Conservation (phyloP, 1,140 invertebrate genomes). For the Zaprionus nigranus region DNA sequence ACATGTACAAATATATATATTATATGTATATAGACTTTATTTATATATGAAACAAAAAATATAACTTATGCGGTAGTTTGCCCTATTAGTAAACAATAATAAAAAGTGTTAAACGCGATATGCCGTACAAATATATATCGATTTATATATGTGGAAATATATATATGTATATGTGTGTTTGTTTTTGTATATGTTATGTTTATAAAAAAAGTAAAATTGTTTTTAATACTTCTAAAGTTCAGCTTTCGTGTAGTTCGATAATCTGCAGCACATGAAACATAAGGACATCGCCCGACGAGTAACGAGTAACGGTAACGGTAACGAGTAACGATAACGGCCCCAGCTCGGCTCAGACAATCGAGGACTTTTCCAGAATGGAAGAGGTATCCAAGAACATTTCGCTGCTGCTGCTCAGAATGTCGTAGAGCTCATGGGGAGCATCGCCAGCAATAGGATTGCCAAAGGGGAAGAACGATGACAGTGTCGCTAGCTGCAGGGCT, state of each 20-base stretch:
- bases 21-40: slow-evolving; percentile 12
- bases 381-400: slow-evolving; percentile 73
- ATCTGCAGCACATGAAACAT: not conserved
- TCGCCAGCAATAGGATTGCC: slow-evolving; percentile 75
- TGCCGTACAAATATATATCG: slow-evolving; percentile 46
- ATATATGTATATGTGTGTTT: slow-evolving; percentile 13
- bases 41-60: slow-evolving; percentile 41
- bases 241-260: slow-evolving; percentile 36
- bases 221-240: slow-evolving; percentile 76
- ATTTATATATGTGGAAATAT: slow-evolving; percentile 11
- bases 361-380: slow-evolving; percentile 82
- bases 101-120: slow-evolving; percentile 76
- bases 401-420: slow-evolving; percentile 76
- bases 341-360: slow-evolving; percentile 63
- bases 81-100: slow-evolving; percentile 80
- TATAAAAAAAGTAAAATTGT: slow-evolving; percentile 34
- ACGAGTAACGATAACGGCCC: not conserved
- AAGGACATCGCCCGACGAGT: slow-evolving; percentile 9
- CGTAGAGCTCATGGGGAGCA: slow-evolving; percentile 77
- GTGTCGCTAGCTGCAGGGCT: slow-evolving; percentile 58
- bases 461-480: slow-evolving; percentile 86
- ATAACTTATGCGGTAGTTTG: slow-evolving; percentile 65
- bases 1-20: slow-evolving; percentile 5
- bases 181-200: slow-evolving; percentile 11
- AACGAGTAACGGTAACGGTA: not conserved